These are phyloP conservation scores for Penaeus indicus DNA, from an alignment of 1,140 invertebrate species.

Conservation along the genomic window DNA sequence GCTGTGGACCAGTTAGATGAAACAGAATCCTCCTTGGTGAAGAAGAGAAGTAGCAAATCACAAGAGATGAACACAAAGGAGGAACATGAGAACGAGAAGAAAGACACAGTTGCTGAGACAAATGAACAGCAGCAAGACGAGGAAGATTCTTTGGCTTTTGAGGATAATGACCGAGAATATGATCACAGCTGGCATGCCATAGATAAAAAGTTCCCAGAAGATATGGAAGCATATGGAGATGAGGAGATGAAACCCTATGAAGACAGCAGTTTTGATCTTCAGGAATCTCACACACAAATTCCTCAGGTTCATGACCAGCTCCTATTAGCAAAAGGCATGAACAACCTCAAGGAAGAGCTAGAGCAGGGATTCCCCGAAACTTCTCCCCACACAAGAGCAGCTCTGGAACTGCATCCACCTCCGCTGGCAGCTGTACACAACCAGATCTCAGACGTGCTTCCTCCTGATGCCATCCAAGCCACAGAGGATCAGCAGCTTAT, in stretches of 20 bases:
- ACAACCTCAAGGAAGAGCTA: too few species aligned
- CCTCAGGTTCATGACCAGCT: neutral
- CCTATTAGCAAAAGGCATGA: too few species aligned
- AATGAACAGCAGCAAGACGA: too few species aligned
- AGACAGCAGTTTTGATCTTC: neutral
- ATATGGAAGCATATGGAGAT: too few species aligned
- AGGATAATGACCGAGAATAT: too few species aligned
- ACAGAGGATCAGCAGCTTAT: conserved; percentile 2
- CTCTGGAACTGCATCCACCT: neutral
- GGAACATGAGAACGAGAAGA: too few species aligned
- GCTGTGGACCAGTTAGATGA: neutral
- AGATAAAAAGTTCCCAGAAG: too few species aligned
- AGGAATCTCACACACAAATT: conserved; percentile 37
- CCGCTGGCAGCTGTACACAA: conserved; percentile 10
- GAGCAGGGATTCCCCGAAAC: neutral
- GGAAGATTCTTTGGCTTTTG: too few species aligned
- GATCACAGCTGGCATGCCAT: too few species aligned
- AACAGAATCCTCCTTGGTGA: neutral
- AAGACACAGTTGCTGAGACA: too few species aligned
- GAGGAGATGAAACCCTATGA: neutral
- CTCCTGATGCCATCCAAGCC: neutral
- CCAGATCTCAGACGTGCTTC: conserved; percentile 11
- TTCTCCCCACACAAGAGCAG: conserved; percentile 1
- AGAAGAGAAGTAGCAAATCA: neutral
- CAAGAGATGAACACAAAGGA: neutral